phyloP scores from a whole-genome alignment of 2,113 vertebrate genomes.

The Eublepharis macularius region DNA sequence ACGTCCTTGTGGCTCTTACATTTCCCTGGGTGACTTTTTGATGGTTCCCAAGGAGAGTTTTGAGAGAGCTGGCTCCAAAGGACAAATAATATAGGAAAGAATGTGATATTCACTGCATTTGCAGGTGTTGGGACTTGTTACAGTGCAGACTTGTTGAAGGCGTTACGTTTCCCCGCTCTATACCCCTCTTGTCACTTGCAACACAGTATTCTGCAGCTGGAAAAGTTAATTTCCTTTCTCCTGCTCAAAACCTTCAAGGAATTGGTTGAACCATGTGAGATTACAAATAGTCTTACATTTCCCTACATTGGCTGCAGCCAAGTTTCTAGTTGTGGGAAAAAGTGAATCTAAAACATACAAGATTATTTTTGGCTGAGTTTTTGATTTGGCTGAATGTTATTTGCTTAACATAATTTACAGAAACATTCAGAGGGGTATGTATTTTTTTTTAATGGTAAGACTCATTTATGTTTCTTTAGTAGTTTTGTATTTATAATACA shows the following conservation, averaged over 20 bases:
- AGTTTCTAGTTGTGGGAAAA: neutral
- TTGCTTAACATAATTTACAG: slow-evolving; percentile 4
- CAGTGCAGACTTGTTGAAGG: slow-evolving; percentile 32
- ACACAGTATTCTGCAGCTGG: slow-evolving; percentile 22
- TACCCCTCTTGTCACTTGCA: neutral
- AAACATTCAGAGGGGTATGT: slow-evolving; percentile 21
- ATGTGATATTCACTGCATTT: neutral
- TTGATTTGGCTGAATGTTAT: slow-evolving; percentile 13
- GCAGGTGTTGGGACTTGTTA: slow-evolving; percentile 35
- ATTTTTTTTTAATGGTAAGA: slow-evolving; percentile 11
- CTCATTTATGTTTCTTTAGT: slow-evolving; percentile 21
- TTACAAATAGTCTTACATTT: slow-evolving; percentile 15
- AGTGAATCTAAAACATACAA: neutral
- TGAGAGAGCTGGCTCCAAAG: neutral
- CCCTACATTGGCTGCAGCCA: neutral
- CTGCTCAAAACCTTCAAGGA: neutral
- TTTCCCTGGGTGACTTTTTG: neutral
- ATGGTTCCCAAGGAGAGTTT: neutral
- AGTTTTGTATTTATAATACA: neutral
- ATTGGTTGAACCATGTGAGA: neutral
- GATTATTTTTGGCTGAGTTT: neutral
- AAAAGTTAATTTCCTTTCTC: slow-evolving; percentile 23
- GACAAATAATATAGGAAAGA: neutral
- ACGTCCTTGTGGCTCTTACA: neutral
- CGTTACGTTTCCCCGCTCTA: neutral